phyloP scores from a whole-genome alignment of 2,888 invertebrate genomes.

The Hydraecia micacea region DNA sequence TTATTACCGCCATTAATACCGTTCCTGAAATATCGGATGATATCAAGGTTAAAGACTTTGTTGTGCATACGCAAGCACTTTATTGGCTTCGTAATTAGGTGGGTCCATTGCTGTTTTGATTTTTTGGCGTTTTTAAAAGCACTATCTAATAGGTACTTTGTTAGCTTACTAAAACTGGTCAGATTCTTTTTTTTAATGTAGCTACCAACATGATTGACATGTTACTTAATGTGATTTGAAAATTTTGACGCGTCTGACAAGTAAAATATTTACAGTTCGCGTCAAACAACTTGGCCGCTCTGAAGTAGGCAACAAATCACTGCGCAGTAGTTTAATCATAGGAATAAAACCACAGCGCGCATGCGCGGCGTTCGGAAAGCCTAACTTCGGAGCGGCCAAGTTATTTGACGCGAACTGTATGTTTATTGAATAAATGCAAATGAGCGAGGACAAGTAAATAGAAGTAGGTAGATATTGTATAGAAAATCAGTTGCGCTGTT shows the following conservation, averaged over 20 bases:
- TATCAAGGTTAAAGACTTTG: conserved; percentile 11
- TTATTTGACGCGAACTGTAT: no score
- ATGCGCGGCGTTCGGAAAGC: no score
- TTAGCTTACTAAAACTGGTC: neutral
- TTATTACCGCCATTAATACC: conserved; percentile 16
- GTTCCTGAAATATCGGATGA: conserved; percentile 1
- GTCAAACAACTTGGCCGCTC: no score
- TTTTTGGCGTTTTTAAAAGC: neutral
- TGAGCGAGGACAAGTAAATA: conserved; percentile 5
- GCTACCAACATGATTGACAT: neutral
- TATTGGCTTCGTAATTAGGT: neutral
- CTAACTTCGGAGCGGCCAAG: no score
- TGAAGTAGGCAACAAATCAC: no score
- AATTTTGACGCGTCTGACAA: no score
- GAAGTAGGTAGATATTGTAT: neutral
- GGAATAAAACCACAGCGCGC: no score
- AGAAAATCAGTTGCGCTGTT: conserved; percentile 23
- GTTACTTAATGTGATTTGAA: no score
- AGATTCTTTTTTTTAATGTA: neutral
- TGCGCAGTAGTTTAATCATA: no score
- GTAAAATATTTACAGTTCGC: no score
- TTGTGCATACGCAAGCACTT: neutral
- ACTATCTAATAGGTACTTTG: no score
- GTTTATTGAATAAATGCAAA: conserved; percentile 18
- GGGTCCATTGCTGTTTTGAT: neutral